Evolutionary conservation across 2,797 vertebrate species (phyloP), one percentile per base, ranked within the genome.

Genomic region (Acestrorhynchus altus): DNA sequence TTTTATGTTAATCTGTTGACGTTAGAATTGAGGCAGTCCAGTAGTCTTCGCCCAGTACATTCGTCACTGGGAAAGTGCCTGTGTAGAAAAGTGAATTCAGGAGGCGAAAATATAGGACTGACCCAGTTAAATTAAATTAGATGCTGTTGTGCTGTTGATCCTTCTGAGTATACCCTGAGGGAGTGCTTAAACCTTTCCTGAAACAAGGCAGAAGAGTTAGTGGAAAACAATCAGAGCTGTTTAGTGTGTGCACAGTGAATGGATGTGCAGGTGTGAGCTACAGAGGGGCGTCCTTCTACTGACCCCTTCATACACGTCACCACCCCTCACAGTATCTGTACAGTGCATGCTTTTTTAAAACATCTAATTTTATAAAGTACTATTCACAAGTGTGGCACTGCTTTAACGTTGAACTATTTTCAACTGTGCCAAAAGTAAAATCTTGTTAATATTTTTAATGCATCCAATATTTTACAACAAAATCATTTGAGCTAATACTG

Each of bases 221-320:
- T 54, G 65, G 80, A 85, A 77, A 87, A 80, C 74, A 77, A 72
- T 70, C n/a, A 52, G 68, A 49, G 40, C 56, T 70, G 72, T 59
- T 83, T 72, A 83, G 49, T 18, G n/a, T 6, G 20, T 44, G 4
- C 46, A 31, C 24, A 26, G 44, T 44, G 71, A 78, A 49, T 71
- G 51, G 77, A 79, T 60, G 24, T 24, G 24, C 52, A 15, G 52
- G 22, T 54, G 52, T 31, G 28, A 44, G 61, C 8, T 18, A 66
- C 31, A 11, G 2, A 8, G 44, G 24, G 40, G 15, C 66, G 63
- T 66, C 69, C 70, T 79, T 31, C 35, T 60, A 11, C 44, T 79
- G 70, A 79, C 70, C 52, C 31, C 18, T 35, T 39, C n/a, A 20
- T 11, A 49, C 44, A 60, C 16, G 31, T 42, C 77, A 79, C 52